Evolutionary conservation across 2,113 vertebrate genomes (phyloP).

Genomic region (Brachirus orientalis): DNA sequence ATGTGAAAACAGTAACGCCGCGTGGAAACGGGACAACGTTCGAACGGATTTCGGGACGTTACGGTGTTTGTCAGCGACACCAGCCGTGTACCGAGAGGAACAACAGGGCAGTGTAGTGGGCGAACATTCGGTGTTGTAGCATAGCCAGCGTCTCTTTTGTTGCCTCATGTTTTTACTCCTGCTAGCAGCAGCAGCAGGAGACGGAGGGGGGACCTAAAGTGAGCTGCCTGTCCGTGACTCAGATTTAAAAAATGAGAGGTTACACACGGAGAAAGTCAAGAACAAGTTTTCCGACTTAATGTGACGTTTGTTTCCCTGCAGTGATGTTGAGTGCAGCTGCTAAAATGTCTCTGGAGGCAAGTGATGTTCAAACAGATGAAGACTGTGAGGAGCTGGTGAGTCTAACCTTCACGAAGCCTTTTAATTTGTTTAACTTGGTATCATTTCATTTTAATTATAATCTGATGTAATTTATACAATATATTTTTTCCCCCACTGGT

Average conservation of each 20-base stretch:
- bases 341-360: constrained; percentile 72
- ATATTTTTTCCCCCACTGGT: no score
- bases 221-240: neutral
- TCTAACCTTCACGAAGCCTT: neutral
- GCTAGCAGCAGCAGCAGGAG: constrained; percentile 5
- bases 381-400: constrained; percentile 80
- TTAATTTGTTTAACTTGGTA: no score
- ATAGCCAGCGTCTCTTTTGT: constrained; percentile 41
- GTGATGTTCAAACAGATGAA: constrained; percentile 76
- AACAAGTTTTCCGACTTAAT: constrained; percentile 36
- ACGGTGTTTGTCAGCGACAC: neutral
- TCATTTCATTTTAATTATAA: no score
- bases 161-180: constrained; percentile 26
- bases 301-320: neutral
- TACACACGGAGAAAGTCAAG: constrained; percentile 14
- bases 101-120: no score
- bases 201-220: constrained; percentile 7
- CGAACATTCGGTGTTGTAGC: constrained; percentile 18
- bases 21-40: neutral
- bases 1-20: constrained; percentile 33
- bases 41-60: neutral
- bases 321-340: constrained; percentile 25
- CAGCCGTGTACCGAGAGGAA: no score
- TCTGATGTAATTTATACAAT: no score
- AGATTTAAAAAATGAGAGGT: constrained; percentile 33